Evolutionary conservation across 2,888 invertebrate species (phyloP), one percentile per base, ranked within the genome.

Genomic region (Dichetophora obliterata): DNA sequence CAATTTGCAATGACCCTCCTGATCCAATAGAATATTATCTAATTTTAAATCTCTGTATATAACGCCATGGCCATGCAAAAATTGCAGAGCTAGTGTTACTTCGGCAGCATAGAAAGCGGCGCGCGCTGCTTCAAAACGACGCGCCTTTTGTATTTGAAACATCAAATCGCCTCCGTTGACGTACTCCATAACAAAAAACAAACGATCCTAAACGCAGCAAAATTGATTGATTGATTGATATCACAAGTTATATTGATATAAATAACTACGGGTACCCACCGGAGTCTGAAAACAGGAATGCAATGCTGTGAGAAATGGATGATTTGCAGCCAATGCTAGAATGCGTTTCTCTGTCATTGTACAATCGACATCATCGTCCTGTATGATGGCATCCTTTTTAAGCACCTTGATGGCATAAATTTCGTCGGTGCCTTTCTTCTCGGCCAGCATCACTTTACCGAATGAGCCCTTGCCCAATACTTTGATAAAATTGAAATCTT

Each of bases 171-270:
- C 99, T 83, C 99, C 99, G 90, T 98, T 97, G 74, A 99, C 98
- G 90, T 98, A 99, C 91, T 99, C 99, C 99, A 99, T 99, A 82
- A 99, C 98, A 91, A 99, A 99, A 92, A 98, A 99, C 82, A 99
- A 92, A 14, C 97, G 94, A 89, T 98, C 98, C 90, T 94, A 72
- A 16, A 74, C 73, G 22, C 4, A 78, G 77, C 27, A 31, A 43
- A 48, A 24, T 54, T 19, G 6, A 43, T n/a, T 14, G 9, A 11
- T n/a, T n/a, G n/a, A n/a, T n/a, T n/a, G n/a, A 24, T 9, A 14
- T 19, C 24, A 68, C 4, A 48, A 48, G 16, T 68, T 50, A 31
- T 27, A n/a, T n/a, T n/a, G 16, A 11, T 50, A 43, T 3, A 52
- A 48, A 57, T 43, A 48, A 22, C 71, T 63, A 19, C 31, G 24